Conservation (phyloP, 1,140 invertebrate genomes). For the Brachionus rotundiformis region DNA sequence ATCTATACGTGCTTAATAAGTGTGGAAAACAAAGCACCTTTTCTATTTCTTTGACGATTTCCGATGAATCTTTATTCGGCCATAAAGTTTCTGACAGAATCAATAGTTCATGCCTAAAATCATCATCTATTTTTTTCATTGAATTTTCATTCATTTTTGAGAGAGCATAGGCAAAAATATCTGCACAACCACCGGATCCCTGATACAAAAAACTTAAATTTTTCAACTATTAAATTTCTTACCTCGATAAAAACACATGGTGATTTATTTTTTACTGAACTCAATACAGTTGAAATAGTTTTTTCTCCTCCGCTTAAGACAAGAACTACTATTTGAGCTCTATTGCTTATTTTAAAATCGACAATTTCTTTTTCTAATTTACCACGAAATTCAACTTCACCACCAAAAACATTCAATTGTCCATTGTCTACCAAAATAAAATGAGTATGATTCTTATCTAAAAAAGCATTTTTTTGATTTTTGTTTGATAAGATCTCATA, state of each 20-base stretch:
- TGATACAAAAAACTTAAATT: not conserved
- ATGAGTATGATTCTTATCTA: constrained; percentile 66
- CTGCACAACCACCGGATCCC: constrained; percentile 49
- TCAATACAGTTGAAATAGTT: constrained; percentile 58
- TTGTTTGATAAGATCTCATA: not conserved
- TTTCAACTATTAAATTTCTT: not conserved
- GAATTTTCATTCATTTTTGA: not conserved
- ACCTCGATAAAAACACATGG: constrained; percentile 45
- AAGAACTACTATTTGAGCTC: constrained; percentile 62
- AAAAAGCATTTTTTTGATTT: constrained; percentile 54
- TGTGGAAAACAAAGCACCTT: not conserved
- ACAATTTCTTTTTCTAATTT: constrained; percentile 17
- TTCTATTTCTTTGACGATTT: not conserved
- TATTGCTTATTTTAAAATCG: constrained; percentile 56
- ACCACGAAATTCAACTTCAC: constrained; percentile 19
- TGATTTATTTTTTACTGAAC: constrained; percentile 32
- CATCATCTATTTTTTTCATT: not conserved
- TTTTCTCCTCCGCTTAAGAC: constrained; percentile 64
- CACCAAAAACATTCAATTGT: constrained; percentile 48
- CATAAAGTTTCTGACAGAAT: not conserved
- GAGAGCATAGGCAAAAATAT: constrained; percentile 49
- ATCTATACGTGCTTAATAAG: not conserved
- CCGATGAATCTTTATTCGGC: not conserved
- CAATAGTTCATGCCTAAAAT: not conserved
- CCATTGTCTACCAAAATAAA: constrained; percentile 66